Evolutionary conservation across 2,888 invertebrate genomes (phyloP).

Genomic region (Amaurobius ferox): DNA sequence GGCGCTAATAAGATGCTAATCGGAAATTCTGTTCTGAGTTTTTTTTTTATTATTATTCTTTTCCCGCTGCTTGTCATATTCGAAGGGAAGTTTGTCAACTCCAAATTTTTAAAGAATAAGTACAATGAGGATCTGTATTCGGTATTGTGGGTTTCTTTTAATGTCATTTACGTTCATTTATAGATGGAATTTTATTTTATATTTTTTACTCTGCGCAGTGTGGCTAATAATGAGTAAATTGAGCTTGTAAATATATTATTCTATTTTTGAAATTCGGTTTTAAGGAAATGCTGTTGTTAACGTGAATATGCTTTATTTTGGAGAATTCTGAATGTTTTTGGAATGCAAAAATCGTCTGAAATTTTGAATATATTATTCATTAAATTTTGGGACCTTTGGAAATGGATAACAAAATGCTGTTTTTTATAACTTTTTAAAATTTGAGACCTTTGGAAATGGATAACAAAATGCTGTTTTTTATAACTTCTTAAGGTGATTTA

Average conservation of each 20-base stretch:
- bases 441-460: too few species aligned
- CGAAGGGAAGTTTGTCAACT: conserved; percentile 27
- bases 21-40: conserved; percentile 39
- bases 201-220: not conserved
- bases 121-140: conserved; percentile 19
- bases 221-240: not conserved
- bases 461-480: too few species aligned
- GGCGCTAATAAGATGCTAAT: conserved; percentile 68
- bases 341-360: too few species aligned
- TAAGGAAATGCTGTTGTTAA: too few species aligned
- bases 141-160: not conserved
- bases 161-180: not conserved
- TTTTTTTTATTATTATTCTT: conserved; percentile 17
- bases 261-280: too few species aligned
- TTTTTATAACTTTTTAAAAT: too few species aligned
- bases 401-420: too few species aligned
- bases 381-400: too few species aligned
- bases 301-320: too few species aligned
- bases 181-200: not conserved
- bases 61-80: conserved; percentile 32
- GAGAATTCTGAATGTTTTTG: too few species aligned
- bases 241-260: not conserved
- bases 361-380: too few species aligned
- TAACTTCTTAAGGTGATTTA: too few species aligned
- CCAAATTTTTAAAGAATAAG: conserved; percentile 26